phyloP scores from a whole-genome alignment of 1,140 invertebrate genomes.

The Conus ventricosus region DNA sequence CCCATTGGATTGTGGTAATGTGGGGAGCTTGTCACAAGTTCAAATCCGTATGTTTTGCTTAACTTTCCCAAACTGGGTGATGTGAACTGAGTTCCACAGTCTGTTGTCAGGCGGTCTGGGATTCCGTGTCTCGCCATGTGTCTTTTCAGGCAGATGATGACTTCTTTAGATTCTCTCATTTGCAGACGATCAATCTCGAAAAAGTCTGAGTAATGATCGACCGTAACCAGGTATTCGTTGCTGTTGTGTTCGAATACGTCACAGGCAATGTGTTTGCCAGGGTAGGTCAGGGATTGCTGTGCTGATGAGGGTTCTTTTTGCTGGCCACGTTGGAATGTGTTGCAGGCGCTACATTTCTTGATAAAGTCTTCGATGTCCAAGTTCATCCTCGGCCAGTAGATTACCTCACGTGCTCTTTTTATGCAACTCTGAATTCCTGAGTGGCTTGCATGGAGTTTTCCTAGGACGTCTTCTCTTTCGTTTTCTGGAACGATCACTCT shows the following conservation, averaged over 20 bases:
- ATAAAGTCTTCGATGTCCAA: conserved; percentile 8
- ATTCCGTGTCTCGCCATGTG: no score
- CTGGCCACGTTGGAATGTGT: neutral
- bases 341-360: neutral
- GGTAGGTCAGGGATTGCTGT: neutral
- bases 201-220: neutral
- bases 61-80: no score
- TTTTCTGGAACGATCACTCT: conserved; percentile 17
- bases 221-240: neutral
- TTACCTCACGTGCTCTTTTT: conserved; percentile 2
- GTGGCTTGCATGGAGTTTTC: conserved; percentile 21
- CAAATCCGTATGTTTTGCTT: no score
- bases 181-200: neutral
- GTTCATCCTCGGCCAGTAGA: conserved; percentile 18
- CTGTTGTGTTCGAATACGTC: neutral
- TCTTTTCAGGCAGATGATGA: no score
- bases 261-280: neutral
- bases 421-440: conserved; percentile 14
- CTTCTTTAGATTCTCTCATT: no score
- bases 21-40: no score
- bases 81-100: no score
- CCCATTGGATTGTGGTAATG: no score
- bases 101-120: no score
- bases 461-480: neutral
- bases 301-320: neutral